phyloP scores from a whole-genome alignment of 2,888 invertebrate species.

The Myopa testacea region DNA sequence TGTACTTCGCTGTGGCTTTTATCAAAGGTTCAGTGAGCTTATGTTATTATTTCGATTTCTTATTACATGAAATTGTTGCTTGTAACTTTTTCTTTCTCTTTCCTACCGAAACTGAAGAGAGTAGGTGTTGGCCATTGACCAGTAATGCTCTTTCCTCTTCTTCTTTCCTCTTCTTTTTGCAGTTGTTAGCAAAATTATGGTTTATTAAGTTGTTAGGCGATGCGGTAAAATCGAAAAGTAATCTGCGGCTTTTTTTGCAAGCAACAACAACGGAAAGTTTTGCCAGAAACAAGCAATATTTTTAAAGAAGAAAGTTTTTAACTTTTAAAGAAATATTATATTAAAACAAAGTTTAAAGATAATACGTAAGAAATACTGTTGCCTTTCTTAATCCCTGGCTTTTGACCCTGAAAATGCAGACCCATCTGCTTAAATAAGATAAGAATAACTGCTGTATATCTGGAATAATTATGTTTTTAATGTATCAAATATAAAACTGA shows the following conservation, averaged over 20 bases:
- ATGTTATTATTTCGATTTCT: conserved; percentile 2
- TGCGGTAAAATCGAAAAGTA: conserved; percentile 27
- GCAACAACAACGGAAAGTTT: background rate
- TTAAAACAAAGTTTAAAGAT: background rate
- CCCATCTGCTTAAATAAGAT: no score
- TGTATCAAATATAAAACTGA: no score
- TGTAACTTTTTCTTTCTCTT: background rate
- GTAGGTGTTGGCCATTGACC: conserved; percentile 31
- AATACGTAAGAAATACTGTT: no score
- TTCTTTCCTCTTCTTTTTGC: background rate
- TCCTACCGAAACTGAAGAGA: conserved; percentile 13
- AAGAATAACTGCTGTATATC: no score
- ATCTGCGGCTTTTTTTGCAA: background rate
- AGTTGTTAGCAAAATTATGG: conserved; percentile 41
- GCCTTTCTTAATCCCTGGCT: no score
- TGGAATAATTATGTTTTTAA: no score
- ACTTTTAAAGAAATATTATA: background rate
- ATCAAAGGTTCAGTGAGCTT: conserved; percentile 30
- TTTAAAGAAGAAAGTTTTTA: conserved; percentile 7
- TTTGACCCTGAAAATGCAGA: no score
- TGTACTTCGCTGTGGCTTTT: background rate
- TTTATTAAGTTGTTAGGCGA: conserved; percentile 44
- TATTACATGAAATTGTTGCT: background rate
- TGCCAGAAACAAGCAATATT: background rate
- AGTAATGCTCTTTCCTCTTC: background rate